These are phyloP conservation scores for Chelonoidis abingdonii DNA, from an alignment of 2,113 vertebrate genomes.

Conservation along the genomic window DNA sequence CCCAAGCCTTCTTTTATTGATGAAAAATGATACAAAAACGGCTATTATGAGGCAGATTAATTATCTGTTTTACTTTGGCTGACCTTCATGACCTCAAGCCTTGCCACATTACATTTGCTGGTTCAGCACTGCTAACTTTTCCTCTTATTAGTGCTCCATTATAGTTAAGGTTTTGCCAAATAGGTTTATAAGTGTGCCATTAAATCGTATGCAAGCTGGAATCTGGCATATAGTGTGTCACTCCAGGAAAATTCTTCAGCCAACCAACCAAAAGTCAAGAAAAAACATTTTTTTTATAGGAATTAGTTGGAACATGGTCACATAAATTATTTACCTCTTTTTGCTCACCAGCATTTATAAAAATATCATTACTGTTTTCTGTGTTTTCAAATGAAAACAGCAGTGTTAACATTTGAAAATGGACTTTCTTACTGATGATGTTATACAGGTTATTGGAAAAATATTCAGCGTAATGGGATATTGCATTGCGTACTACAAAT, in stretches of 20 bases:
- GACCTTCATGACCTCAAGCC: constrained; percentile 17
- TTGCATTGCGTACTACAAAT: not conserved
- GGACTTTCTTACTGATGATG: not conserved
- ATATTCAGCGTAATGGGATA: not conserved
- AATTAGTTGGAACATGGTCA: not conserved
- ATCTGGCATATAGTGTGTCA: not conserved
- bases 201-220: constrained; percentile 35
- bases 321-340: not conserved
- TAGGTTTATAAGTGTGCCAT: constrained; percentile 23
- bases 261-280: not conserved
- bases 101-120: constrained; percentile 55
- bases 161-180: constrained; percentile 50
- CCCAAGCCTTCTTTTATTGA: constrained; percentile 50
- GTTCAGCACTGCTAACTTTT: constrained; percentile 21
- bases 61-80: constrained; percentile 56
- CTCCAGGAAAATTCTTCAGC: constrained; percentile 31
- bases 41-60: constrained; percentile 53
- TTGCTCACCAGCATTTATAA: not conserved
- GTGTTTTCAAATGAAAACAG: not conserved
- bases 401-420: not conserved
- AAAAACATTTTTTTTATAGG: not conserved
- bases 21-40: constrained; percentile 60
- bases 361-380: not conserved
- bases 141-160: constrained; percentile 20
- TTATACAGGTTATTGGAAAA: not conserved